Evolutionary conservation across 2,113 vertebrate genomes (phyloP), one percentile per base, ranked within the genome.

Genomic region (Microtus richardsoni): DNA sequence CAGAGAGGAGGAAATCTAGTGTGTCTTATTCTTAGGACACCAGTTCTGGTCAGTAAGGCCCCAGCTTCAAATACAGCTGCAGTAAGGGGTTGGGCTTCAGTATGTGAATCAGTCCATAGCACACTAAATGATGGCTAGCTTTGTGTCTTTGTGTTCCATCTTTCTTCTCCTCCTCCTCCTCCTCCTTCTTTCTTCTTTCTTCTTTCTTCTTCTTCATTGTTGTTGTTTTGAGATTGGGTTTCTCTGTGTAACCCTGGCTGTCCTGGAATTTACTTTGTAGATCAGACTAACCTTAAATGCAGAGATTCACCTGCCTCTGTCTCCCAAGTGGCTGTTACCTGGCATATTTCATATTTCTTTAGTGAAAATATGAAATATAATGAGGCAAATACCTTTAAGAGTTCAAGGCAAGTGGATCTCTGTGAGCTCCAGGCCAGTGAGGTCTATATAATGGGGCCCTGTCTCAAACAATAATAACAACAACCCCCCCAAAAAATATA

Each of bases 321-420:
- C 79, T 82, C 52, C 52, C 22, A 14, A n/a, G 36, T 82, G 58
- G 36, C 79, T 60, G 33, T 13, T 54, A 80, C 52, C 78, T 2
- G 5, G 36, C 54, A n/a, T 58, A 33, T 58, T 74, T 89, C 36
- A 10, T 86, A 82, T 95, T 95, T 92, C 94, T 96, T 24, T 93
- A 77, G n/a, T 90, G 52, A 85, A 94, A 92, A 87, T 73, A 80
- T 83, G 19, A 88, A 74, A 41, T 74, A 58, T 77, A 64, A 78
- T 91, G 83, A 91, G 64, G 44, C 60, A 68, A 10, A 47, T 17
- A 6, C 30, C 64, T 52, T 87, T 22, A n/a, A 70, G 33, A 87
- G 30, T 47, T 36, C 36, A 70, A 82, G 36, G 54, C 22, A 82
- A 36, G 21, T n/a, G 30, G 10, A 70, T 68, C 64, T 70, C 64